A percentile compares a stretch with the other conserved stretches of the same genome.
phyloP scores from a whole-genome alignment of 2,113 vertebrate species.

The Mionectes macconnelli region DNA sequence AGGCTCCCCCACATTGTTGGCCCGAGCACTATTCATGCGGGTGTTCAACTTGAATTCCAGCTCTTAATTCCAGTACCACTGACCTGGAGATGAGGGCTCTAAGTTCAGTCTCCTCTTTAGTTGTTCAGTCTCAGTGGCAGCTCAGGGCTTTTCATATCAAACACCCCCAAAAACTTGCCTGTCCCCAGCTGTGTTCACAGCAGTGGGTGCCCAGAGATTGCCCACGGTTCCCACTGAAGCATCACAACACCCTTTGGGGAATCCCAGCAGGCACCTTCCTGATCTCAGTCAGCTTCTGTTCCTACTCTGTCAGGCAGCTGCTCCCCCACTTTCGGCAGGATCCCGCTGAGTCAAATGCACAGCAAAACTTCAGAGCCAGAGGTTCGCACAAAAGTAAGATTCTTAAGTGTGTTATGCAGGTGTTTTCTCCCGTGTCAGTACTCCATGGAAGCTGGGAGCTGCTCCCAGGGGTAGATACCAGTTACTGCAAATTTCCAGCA shows the following conservation, averaged over 20 bases:
- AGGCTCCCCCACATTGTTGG: fast-evolving
- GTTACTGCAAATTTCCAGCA: neutral
- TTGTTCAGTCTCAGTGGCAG: neutral
- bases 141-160: neutral
- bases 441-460: neutral
- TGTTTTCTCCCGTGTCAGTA: neutral
- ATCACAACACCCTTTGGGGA: neutral
- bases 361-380: neutral
- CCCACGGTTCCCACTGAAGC: neutral
- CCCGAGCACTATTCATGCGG: neutral
- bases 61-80: neutral
- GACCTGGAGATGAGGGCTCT: neutral
- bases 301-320: neutral
- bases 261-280: neutral
- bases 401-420: neutral
- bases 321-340: neutral
- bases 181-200: neutral
- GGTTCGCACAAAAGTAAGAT: neutral
- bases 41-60: neutral
- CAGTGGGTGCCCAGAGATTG: neutral
- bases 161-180: fast-evolving
- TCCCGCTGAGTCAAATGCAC: neutral
- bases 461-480: neutral
- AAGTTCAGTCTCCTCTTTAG: neutral
- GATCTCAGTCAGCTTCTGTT: neutral